Base-by-base conservation (phyloP, 2,888 invertebrate species). In the Melanostoma mellinum region DNA sequence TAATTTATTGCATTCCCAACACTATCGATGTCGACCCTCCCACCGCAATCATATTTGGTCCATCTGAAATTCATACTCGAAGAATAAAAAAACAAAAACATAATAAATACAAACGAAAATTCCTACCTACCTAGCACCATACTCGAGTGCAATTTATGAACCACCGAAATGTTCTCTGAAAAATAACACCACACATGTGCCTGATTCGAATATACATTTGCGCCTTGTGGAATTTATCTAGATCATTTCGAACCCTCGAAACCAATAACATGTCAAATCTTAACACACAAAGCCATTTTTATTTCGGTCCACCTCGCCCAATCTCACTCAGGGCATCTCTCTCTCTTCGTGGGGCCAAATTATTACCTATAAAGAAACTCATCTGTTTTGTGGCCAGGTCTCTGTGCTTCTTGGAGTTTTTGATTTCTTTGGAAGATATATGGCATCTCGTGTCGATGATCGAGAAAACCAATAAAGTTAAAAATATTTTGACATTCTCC, bases 391-490 rank as follows among this genome's bases (percentile, higher is more conserved):
- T 67, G 20, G 44, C 36, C 38, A 30, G 46, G 56, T 8, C 48
- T 33, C 32, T 48, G 9, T 56, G 52, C 44, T 75, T 82, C 81
- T 77, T 72, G 61, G 82, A 77, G 68, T 77, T 72, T 20, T 81
- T 77, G 82, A 82, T 82, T 82, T 77, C 73, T 63, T 61, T 56
- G 48, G 73, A 82, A 82, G 82, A 77, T 82, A 82, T 77, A 82
- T 77, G 53, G 73, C 82, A 82, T 82, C 82, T 77, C 50, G 73
- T 53, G 68, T 63, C 82, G 82, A 77, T 82, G 82, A 82, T 82
- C 82, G 73, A 82, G 77, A 69, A 82, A 82, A 82, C 82, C 82
- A 82, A 77, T 82, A 82, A 82, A 82, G 68, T 77, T 76, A 68
- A 82, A 82, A 77, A 77, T 82, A 82, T 77, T 82, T 82, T 77